phyloP scores from a whole-genome alignment of 2,113 vertebrate species.

The Chrysochloris asiatica region DNA sequence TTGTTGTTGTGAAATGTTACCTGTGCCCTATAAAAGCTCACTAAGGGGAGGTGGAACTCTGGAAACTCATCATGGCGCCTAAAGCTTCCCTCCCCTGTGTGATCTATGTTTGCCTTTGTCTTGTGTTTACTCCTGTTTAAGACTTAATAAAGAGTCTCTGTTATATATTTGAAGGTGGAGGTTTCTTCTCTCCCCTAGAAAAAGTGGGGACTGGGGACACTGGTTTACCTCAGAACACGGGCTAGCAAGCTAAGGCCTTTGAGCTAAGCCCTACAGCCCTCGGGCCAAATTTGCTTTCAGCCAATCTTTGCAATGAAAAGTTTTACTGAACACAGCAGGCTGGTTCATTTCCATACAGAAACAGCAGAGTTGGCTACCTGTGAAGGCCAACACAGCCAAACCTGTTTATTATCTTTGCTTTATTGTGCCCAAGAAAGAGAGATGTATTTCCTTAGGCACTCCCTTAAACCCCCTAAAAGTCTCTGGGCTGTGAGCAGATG shows the following conservation, averaged over 20 bases:
- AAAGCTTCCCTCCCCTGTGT: no score
- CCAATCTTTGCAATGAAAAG: not conserved
- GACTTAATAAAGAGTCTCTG: no score
- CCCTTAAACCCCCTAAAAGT: accelerated
- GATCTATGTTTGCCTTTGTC: no score
- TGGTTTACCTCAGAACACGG: not conserved
- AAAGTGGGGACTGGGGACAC: not conserved
- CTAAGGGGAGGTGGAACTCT: no score
- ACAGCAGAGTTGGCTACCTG: no score
- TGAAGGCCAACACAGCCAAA: not conserved
- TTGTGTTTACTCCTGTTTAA: no score
- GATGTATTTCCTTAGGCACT: not conserved
- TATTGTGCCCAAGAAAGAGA: accelerated
- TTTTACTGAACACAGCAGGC: not conserved
- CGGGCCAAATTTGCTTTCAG: not conserved
- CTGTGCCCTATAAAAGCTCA: no score
- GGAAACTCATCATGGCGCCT: no score
- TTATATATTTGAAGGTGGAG: no score
- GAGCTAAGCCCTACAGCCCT: not conserved
- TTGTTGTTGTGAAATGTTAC: no score
- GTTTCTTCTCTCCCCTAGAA: no score
- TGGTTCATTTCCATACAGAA: not conserved
- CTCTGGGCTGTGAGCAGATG: not conserved
- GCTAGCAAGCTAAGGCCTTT: not conserved
- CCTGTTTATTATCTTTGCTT: not conserved